A percentile compares a stretch with the other conserved stretches of the same genome.
Evolutionary conservation across 2,113 vertebrate species (phyloP).

Genomic region (Cairina moschata): DNA sequence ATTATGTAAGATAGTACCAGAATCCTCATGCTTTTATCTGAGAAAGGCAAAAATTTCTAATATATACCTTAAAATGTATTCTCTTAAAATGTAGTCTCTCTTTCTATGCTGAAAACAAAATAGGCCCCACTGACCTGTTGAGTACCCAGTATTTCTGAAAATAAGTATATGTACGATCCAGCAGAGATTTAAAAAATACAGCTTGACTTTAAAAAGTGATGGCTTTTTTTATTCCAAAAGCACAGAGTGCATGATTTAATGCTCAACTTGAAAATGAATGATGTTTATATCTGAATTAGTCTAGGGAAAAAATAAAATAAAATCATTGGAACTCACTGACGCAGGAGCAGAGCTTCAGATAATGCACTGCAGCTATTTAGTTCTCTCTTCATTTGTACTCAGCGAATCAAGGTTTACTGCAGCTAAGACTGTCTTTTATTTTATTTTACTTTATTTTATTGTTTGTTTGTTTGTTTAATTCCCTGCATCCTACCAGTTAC

Average conservation of each 20-base stretch:
- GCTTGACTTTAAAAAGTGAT: background rate
- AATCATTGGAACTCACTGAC: background rate
- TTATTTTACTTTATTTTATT: background rate
- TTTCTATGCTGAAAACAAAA: background rate
- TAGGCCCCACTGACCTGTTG: background rate
- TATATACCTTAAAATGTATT: background rate
- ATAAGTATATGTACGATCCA: background rate
- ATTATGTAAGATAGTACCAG: background rate
- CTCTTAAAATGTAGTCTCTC: background rate
- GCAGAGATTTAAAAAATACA: background rate
- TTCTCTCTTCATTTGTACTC: conserved; percentile 14
- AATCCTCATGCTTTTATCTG: background rate
- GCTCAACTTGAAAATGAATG: background rate
- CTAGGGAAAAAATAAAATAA: background rate
- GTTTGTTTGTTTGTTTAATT: background rate
- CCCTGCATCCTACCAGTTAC: background rate
- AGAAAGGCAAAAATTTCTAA: background rate
- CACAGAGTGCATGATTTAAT: background rate
- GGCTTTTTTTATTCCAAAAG: background rate
- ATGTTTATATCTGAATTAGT: background rate
- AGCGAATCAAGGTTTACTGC: background rate
- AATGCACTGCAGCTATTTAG: background rate
- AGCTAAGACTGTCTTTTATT: background rate
- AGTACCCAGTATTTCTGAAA: background rate
- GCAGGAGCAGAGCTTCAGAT: background rate